Evolutionary conservation across 2,797 vertebrate genomes (phyloP).

Genomic region (Heterohyrax brucei): DNA sequence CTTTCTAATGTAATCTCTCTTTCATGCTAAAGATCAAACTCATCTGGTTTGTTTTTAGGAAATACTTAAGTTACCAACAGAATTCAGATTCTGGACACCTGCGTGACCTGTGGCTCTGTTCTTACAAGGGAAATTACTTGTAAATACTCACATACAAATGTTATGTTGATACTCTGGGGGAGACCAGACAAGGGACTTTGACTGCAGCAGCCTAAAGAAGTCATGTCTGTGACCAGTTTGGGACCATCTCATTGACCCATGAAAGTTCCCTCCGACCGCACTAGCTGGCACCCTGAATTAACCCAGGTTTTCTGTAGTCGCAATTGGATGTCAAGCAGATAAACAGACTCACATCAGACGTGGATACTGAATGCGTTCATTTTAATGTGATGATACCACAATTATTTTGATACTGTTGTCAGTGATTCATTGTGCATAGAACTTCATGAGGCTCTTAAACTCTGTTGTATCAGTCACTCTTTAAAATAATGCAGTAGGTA

Average conservation of each 20-base stretch:
- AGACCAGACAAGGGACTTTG: background rate
- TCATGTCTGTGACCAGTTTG: background rate
- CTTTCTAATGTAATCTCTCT: constrained; percentile 49
- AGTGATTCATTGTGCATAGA: background rate
- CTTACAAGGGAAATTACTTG: constrained; percentile 9
- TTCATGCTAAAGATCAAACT: constrained; percentile 38
- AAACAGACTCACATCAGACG: constrained; percentile 32
- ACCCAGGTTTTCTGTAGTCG: constrained; percentile 28
- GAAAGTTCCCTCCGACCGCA: constrained; percentile 34
- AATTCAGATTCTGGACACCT: constrained; percentile 47
- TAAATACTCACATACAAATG: constrained; percentile 20
- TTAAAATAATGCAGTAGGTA: background rate
- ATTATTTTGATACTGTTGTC: background rate
- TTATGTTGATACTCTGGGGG: background rate
- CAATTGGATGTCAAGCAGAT: constrained; percentile 74
- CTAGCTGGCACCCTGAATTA: constrained; percentile 65
- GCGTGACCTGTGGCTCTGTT: background rate
- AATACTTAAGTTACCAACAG: constrained; percentile 11
- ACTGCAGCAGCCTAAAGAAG: constrained; percentile 37
- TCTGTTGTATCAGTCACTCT: background rate
- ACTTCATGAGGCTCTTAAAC: background rate
- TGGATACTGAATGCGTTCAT: background rate
- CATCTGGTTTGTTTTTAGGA: constrained; percentile 55
- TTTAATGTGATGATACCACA: background rate
- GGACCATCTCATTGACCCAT: constrained; percentile 66